Evolutionary conservation across 1,140 invertebrate species (phyloP).

Genomic region (Drosophila bocqueti): DNA sequence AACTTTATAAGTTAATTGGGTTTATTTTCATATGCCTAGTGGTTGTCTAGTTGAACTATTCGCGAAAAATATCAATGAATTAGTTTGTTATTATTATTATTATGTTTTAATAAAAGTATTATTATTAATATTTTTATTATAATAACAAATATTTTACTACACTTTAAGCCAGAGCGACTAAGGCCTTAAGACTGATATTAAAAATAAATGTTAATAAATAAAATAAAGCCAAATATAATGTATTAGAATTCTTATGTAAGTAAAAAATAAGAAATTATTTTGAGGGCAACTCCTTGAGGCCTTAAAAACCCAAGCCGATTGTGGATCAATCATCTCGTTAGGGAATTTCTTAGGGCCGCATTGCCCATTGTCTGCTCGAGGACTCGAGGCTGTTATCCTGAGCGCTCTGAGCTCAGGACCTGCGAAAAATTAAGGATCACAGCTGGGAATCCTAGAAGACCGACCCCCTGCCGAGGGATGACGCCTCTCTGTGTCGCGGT

Average conservation of each 20-base stretch:
- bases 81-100: no score
- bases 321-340: slow-evolving; percentile 55
- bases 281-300: not conserved
- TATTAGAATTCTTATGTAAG: not conserved
- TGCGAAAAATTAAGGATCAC: slow-evolving; percentile 43
- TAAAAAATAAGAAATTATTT: not conserved
- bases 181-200: no score
- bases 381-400: slow-evolving; percentile 23
- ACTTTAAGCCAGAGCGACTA: no score
- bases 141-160: no score
- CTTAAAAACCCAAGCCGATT: slow-evolving; percentile 23
- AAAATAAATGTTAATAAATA: no score
- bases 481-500: slow-evolving; percentile 60
- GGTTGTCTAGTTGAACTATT: no score
- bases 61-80: no score
- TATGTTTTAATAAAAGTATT: not conserved
- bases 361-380: slow-evolving; percentile 33
- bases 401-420: not conserved
- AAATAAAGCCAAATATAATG: no score
- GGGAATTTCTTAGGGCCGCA: slow-evolving; percentile 6
- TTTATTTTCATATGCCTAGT: not conserved
- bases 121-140: no score
- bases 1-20: not conserved
- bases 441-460: slow-evolving; percentile 32
- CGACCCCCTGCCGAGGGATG: slow-evolving; percentile 66